phyloP scores from a whole-genome alignment of 2,797 vertebrate genomes.

The Amazonetta brasiliensis region DNA sequence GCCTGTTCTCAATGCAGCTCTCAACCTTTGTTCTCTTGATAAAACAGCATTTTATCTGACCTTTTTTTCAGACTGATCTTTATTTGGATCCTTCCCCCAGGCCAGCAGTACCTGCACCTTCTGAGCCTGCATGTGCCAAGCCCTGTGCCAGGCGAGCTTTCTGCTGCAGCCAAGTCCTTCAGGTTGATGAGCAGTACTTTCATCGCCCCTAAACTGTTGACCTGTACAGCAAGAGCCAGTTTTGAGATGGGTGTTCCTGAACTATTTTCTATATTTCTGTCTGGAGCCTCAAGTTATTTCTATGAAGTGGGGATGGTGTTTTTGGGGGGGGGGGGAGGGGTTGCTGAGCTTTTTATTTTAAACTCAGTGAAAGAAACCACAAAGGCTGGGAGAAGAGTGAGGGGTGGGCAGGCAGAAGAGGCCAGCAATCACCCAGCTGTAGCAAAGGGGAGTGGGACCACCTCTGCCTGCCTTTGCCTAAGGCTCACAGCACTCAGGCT shows the following conservation, averaged over 20 bases:
- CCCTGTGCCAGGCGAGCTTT: neutral
- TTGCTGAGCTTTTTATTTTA: neutral
- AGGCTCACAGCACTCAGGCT: neutral
- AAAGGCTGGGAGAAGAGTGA: accelerated
- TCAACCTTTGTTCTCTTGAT: neutral
- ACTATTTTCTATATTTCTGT: neutral
- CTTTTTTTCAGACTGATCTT: neutral
- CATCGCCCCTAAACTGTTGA: neutral
- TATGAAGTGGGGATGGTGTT: neutral
- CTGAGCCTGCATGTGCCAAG: neutral
- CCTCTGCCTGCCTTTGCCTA: neutral
- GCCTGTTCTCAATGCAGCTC: neutral
- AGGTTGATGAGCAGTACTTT: neutral
- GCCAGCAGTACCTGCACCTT: neutral
- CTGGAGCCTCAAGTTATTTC: neutral
- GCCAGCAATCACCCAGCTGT: accelerated
- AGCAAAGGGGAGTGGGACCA: neutral
- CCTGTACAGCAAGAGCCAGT: neutral
- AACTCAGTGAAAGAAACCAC: neutral
- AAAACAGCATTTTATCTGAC: neutral
- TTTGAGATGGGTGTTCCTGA: neutral
- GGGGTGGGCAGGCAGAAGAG: neutral
- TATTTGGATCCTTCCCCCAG: neutral
- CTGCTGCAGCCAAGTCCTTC: neutral
- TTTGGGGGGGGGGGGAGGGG: too few species aligned